These are phyloP conservation scores for Arrhopalites spinosus DNA, from an alignment of 2,888 invertebrate species.

Conservation along the genomic window DNA sequence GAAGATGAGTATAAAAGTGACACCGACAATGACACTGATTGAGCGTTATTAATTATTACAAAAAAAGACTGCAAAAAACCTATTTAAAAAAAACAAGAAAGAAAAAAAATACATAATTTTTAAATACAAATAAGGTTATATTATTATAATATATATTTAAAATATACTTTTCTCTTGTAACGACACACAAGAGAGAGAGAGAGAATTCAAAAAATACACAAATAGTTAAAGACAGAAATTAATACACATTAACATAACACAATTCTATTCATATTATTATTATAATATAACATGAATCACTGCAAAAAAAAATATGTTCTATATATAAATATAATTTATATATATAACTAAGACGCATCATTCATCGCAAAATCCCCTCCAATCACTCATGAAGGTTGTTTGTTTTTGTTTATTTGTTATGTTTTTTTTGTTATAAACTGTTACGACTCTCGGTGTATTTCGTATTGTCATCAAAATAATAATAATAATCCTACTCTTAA, in stretches of 20 bases:
- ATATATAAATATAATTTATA: background rate
- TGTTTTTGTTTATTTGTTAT: too few relatives aligned
- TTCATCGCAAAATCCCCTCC: background rate
- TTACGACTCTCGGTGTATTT: too few relatives aligned
- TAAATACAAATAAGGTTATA: background rate
- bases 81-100: background rate
- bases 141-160: conserved; percentile 16
- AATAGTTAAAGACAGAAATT: too few relatives aligned
- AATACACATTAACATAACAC: too few relatives aligned
- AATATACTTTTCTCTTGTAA: background rate
- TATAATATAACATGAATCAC: background rate
- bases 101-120: background rate
- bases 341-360: background rate
- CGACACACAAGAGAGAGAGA: background rate
- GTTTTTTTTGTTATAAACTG: too few relatives aligned
- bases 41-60: conserved; percentile 15
- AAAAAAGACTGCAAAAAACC: conserved; percentile 17
- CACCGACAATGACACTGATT: conserved; percentile 33
- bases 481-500: too few relatives aligned
- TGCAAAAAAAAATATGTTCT: background rate
- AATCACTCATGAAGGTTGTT: background rate
- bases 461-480: too few relatives aligned
- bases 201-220: too few relatives aligned
- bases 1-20: conserved; percentile 28
- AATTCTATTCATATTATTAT: too few relatives aligned